Conservation (phyloP, 1,140 invertebrate species). For the Aphelinus atriplicis region DNA sequence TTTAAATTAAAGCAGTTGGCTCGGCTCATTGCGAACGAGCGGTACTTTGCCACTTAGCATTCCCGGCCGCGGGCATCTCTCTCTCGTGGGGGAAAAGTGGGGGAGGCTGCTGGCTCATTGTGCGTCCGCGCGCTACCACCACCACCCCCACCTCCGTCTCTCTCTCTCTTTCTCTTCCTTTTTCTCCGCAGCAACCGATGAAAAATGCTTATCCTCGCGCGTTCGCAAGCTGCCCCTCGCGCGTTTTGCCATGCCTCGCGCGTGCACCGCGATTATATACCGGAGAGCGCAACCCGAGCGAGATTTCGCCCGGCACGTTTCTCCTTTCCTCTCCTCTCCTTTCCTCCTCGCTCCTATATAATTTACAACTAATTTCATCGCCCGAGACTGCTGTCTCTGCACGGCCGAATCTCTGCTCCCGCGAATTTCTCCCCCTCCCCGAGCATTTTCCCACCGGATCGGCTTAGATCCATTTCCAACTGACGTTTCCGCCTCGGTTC, state of each 20-base stretch:
- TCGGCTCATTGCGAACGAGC: constrained; percentile 41
- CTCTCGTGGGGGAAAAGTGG: constrained; percentile 8
- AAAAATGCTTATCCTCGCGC: constrained; percentile 31
- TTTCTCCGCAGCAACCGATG: constrained; percentile 14
- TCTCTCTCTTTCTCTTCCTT: background rate
- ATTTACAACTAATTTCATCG: constrained; percentile 29
- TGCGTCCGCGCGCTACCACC: background rate
- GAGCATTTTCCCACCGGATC: too few relatives aligned
- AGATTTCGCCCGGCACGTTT: constrained; percentile 7
- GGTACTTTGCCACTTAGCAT: constrained; percentile 37
- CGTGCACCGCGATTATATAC: background rate
- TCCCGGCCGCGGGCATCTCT: constrained; percentile 13
- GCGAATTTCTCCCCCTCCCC: too few relatives aligned
- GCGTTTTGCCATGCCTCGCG: background rate
- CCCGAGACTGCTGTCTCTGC: too few relatives aligned
- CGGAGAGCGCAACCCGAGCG: background rate
- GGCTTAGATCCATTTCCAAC: too few relatives aligned
- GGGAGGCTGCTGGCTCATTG: constrained; percentile 2
- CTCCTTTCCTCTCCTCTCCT: background rate
- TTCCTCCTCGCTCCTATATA: background rate
- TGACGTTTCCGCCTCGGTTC: too few relatives aligned
- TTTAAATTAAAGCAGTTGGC: constrained; percentile 54
- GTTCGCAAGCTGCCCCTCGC: background rate
- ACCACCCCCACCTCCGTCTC: background rate
- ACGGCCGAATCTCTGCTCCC: too few relatives aligned